Evolutionary conservation across 2,113 vertebrate genomes (phyloP).

Genomic region (Eubucco bourcierii): DNA sequence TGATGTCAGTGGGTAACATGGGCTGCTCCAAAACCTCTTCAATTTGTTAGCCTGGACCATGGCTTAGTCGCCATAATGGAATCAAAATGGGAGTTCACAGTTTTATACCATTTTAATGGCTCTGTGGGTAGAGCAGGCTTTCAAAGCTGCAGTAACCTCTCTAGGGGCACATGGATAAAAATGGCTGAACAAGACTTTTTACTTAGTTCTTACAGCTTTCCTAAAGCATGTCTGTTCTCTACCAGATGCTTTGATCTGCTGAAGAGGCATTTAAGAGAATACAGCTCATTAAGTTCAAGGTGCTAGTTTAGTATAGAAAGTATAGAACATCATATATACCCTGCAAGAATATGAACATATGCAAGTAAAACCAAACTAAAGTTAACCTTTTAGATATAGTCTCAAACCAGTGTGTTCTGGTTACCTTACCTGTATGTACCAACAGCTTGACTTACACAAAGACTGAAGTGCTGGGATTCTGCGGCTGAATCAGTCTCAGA

Average conservation of each 20-base stretch:
- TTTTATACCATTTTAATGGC: neutral
- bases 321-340: neutral
- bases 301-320: neutral
- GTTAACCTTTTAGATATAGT: neutral
- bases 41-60: neutral
- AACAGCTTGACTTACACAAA: neutral
- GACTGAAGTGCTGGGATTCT: neutral
- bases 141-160: neutral
- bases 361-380: neutral
- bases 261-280: neutral
- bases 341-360: neutral
- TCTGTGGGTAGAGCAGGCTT: neutral
- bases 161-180: neutral
- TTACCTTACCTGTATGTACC: neutral
- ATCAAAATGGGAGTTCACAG: neutral
- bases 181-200: neutral
- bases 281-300: neutral
- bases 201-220: neutral
- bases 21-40: neutral
- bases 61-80: rapidly evolving
- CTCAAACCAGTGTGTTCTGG: neutral
- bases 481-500: neutral
- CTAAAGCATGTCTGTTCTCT: neutral
- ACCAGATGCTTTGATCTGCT: neutral
- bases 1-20: neutral